Evolutionary conservation across 2,113 vertebrate species (phyloP), one percentile per base, ranked within the genome.

Genomic region (Tiliqua scincoides): DNA sequence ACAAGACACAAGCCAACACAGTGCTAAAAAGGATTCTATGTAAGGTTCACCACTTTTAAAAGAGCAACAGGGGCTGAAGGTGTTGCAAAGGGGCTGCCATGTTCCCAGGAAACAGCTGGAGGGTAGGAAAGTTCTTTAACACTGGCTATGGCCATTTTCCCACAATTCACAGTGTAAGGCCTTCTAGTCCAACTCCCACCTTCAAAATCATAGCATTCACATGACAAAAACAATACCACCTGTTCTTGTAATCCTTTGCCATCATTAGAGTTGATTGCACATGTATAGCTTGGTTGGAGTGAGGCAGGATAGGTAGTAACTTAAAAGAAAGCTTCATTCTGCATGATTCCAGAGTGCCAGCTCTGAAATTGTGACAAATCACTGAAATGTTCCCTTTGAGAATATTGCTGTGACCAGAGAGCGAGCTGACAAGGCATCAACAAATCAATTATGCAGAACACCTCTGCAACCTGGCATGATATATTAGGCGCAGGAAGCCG

Each of bases 401-500:
- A 85, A 77, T 74, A 79, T 84, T 85, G 85, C 71, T 75, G 23
- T 59, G 89, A 79, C 74, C 71, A 79, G 65, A 86, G 35, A 88
- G 65, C 43, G 35, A 65, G 70, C 67, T 79, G 81, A 84, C 68
- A 90, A 68, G 77, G 77, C 85, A 54, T 83, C 72, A 90, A 89
- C 80, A 93, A 84, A 85, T 88, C 89, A 89, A 91, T 92, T 89
- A 89, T 88, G 89, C 80, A 73, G 82, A 79, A 90, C 82, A 71
- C 82, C 59, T 78, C 79, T 61, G 86, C 80, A 27, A 0, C 2
- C 18, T 52, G 77, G 48, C 82, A 84, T 0, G 0, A 90, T 86
- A 52, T 90, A 82, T 72, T 75, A 78, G 27, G 85, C 52, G 52
- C 67, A 86, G 79, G 75, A 82, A 86, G 80, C 83, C 79, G 74